Evolutionary conservation across 2,797 vertebrate genomes (phyloP), one percentile per base, ranked within the genome.

Genomic region (Hoplostethus atlanticus): DNA sequence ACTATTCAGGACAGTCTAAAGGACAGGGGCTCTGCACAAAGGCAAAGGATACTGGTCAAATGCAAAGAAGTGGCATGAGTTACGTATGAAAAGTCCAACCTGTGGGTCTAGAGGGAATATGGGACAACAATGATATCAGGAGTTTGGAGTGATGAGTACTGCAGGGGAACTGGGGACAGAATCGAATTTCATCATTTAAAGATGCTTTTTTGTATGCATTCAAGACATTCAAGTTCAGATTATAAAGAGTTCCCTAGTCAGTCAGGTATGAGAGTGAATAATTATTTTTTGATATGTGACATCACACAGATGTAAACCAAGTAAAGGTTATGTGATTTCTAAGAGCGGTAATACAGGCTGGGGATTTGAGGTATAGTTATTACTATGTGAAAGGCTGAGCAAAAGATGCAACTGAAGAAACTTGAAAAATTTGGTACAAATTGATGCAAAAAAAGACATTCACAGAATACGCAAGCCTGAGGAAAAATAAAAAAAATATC

Each of bases 81-180:
- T 28, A 7, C 1, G 12, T 6, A 38, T 51, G 13, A 12, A 15
- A 54, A 30, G 50, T 64, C 28, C 42, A 44, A 44, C 42, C 42
- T 42, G 40, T 69, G 40, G 48, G 48, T 68, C 8, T 2, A 5
- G 28, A 59, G 21, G 21, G 21, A 21, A 21, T 21, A 21, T 21
- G 21, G 21, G 25, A 3, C 21, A 38, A 42, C 0, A 40, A 8
- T 12, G 4, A 44, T 44, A 13, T 13, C 13, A 5, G 42, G 42
- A 52, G 54, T 73, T 50, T 64, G 16, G 64, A 51, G 40, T 11
- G 5, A 65, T 25, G 13, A 10, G 3, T 11, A 48, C 31, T 52
- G n/a, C 17, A 53, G 0, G 3, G 16, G 4, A 7, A 11, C 2
- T 13, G 42, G 42, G 12, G 13, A 15, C 42, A 44, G 3, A 9